Evolutionary conservation across 1,140 invertebrate genomes (phyloP), one percentile per base, ranked within the genome.

Genomic region (Dendrolimus punctatus): DNA sequence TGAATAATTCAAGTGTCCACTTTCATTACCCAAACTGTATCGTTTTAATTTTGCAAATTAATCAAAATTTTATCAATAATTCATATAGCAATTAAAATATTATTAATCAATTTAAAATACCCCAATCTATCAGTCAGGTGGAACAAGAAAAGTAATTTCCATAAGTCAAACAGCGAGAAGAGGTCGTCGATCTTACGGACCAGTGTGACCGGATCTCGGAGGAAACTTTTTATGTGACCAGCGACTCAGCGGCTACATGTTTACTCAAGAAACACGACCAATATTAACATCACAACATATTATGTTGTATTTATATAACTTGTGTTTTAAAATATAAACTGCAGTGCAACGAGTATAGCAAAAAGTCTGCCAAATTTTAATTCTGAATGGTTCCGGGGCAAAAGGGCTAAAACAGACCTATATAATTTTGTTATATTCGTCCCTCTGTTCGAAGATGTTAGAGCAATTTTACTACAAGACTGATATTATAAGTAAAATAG

Each of bases 161-260:
- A 84, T 81, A 84, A 82, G 73, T 73, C 76, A 81, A 80, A 76
- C 73, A 61, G 71, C 76, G 63, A 75, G 62, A 67, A 55, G 76
- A 67, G 81, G 79, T 85, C 81, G 69, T 80, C 78, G 81, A 71
- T 80, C 81, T 80, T 67, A 68, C 71, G 51, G 75, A 82, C 77
- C 74, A 68, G 81, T 76, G 70, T 51, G 76, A 85, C 81, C 79
- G 79, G 81, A 75, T 80, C 76, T 73, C 55, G 54, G 73, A 78
- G 70, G 76, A 71, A 77, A 75, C 71, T 79, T 84, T 84, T 84
- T 81, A 77, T 81, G 68, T 76, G 73, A 71, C 72, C 77, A 70
- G 58, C 66, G 64, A 64, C 71, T 59, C 56, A 69, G 64, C 69
- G 68, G 66, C 57, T 66, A 73, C 76, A 69, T 81, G 74, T 84